Percentiles rank a stretch among this genome's conserved stretches.
These are phyloP conservation scores for Elgaria multicarinata DNA, from an alignment of 2,113 vertebrate genomes.

Conservation along the genomic window DNA sequence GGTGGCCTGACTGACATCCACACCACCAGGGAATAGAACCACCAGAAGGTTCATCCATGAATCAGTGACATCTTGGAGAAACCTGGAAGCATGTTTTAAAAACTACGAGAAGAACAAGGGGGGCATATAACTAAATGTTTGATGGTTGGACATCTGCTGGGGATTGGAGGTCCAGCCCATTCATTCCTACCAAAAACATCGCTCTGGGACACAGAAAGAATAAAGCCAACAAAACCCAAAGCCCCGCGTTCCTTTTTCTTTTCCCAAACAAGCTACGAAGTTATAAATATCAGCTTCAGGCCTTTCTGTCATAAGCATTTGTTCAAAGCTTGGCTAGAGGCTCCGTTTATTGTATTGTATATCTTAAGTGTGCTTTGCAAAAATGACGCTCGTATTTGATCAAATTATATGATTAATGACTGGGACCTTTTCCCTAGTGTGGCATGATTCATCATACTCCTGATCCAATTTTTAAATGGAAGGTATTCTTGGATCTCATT, in stretches of 20 bases:
- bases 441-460: constrained; percentile 40
- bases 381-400: constrained; percentile 44
- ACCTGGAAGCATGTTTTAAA: not conserved
- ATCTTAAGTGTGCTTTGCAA: constrained; percentile 66
- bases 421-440: constrained; percentile 37
- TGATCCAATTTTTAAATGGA: constrained; percentile 62
- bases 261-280: constrained; percentile 39
- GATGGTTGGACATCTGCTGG: not conserved
- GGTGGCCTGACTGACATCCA: not conserved
- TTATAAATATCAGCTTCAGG: constrained; percentile 57
- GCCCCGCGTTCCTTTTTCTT: not conserved
- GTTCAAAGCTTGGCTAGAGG: constrained; percentile 59
- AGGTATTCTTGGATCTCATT: constrained; percentile 53
- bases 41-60: not conserved
- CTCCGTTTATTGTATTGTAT: constrained; percentile 67
- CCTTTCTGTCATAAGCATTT: constrained; percentile 63
- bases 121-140: not conserved
- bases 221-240: constrained; percentile 35
- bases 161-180: constrained; percentile 1
- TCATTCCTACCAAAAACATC: not conserved
- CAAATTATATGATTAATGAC: constrained; percentile 63
- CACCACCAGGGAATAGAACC: not conserved
- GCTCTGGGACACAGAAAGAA: constrained; percentile 28
- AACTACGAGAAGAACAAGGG: not conserved
- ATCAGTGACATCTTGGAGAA: not conserved